These are phyloP conservation scores for Machaerirhynchus nigripectus DNA, from an alignment of 2,113 vertebrate species.

Conservation along the genomic window DNA sequence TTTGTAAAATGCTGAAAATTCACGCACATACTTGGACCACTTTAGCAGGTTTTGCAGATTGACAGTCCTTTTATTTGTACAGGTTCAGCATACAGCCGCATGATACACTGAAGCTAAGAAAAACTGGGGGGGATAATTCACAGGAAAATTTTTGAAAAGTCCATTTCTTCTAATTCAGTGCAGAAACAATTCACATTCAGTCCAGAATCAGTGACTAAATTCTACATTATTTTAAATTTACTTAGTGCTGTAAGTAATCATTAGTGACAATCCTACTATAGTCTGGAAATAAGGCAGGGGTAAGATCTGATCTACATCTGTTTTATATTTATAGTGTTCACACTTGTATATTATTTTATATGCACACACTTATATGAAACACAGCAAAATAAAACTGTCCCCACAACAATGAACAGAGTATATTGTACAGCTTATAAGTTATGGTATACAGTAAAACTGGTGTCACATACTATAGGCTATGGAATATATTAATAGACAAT, in stretches of 20 bases:
- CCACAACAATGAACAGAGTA: conserved; percentile 1
- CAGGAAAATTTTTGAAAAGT: conserved; percentile 11
- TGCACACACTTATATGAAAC: conserved; percentile 13
- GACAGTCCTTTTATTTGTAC: conserved; percentile 34
- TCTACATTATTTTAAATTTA: background rate
- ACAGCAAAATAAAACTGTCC: conserved; percentile 15
- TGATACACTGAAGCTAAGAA: background rate
- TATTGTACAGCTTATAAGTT: conserved; percentile 7
- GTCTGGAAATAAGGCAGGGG: background rate
- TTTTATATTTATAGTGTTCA: background rate
- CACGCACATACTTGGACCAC: background rate
- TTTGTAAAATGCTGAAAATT: background rate
- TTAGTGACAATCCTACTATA: background rate
- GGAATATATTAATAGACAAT: background rate
- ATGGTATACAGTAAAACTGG: background rate
- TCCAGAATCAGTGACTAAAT: background rate
- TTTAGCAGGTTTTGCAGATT: background rate
- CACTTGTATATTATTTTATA: background rate
- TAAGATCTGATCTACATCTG: background rate
- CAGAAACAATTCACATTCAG: background rate
- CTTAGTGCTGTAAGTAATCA: background rate
- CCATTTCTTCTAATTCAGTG: background rate
- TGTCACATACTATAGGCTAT: background rate
- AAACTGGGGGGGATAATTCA: background rate
- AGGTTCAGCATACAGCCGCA: background rate